A percentile compares a stretch with the other conserved stretches of the same genome.
Evolutionary conservation across 2,113 vertebrate genomes (phyloP).

Genomic region (Brachyhypopomus occidentalis): DNA sequence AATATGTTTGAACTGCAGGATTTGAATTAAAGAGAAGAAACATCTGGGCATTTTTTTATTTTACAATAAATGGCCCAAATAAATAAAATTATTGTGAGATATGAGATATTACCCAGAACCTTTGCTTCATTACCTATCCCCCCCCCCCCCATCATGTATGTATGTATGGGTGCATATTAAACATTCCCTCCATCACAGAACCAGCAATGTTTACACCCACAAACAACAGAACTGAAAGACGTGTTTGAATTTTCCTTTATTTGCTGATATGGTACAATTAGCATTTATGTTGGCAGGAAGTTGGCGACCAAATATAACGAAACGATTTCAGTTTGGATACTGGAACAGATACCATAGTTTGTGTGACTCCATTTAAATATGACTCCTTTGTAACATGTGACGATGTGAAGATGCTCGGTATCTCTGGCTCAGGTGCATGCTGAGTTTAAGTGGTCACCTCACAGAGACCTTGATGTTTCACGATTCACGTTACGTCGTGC

Average conservation of each 20-base stretch:
- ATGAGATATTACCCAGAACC: no score
- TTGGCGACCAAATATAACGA: conserved; percentile 35
- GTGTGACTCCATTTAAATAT: conserved; percentile 19
- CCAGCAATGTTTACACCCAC: neutral
- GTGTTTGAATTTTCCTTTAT: conserved; percentile 68
- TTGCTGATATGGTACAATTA: conserved; percentile 65
- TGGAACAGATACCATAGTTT: neutral
- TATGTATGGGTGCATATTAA: no score
- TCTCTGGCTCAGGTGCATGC: conserved; percentile 40
- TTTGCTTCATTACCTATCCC: no score
- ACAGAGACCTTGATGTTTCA: neutral
- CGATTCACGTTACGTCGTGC: conserved; percentile 7
- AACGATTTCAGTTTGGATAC: conserved; percentile 31
- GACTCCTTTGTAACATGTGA: conserved; percentile 4
- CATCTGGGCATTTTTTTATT: no score
- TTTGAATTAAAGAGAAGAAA: no score
- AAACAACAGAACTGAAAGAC: neutral
- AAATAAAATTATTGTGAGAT: no score
- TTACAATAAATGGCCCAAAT: no score
- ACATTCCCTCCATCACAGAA: no score
- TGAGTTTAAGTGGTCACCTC: neutral
- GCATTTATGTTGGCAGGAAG: conserved; percentile 50
- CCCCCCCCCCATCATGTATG: no score
- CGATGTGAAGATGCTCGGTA: conserved; percentile 30
- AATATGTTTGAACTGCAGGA: no score